Base-by-base conservation (phyloP, 2,113 vertebrate genomes). In the Pionites leucogaster region DNA sequence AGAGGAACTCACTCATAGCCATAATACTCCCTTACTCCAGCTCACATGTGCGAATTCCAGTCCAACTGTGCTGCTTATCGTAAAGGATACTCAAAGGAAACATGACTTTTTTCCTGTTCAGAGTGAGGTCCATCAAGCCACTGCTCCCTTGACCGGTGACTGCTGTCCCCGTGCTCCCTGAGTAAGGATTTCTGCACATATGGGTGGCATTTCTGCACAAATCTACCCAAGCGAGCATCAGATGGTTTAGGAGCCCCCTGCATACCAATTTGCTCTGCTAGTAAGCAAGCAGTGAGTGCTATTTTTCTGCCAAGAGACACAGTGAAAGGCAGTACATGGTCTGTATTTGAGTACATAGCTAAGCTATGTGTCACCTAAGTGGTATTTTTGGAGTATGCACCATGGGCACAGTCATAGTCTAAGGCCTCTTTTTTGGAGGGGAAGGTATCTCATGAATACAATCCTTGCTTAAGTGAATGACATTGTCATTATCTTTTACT, bases 401-500 rank as follows among this genome's bases (percentile, higher is more conserved):
- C 53, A 16, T 0, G n/a, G 60, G 37, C 15, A 8, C 0, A 4
- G 9, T 46, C 68, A 31, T 1, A 70, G 17, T 0, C 42, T 65
- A 39, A 70, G 63, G 57, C n/a, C 28, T 82, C 41, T 69, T 49
- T 24, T 76, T 35, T 53, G 64, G 67, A 93, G 69, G 2, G 4
- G 41, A 69, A 42, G 31, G n/a, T 11, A 33, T 53, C 76, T 70
- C 77, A 17, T 2, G 33, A 68, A 55, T 57, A 33, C 50, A 67
- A 41, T 22, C 59, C 53, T 33, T 86, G 59, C 68, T 39, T 65
- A 70, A 90, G 65, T 16, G 52, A 79, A 64, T 84, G 41, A 31
- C 81, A 41, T 3, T 53, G 87, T 15, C 94, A 33, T 85, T 67
- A 84, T 65, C 69, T 82, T 91, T 76, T 57, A 18, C 53, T 53